These are phyloP conservation scores for Drosophila varians DNA, from an alignment of 1,140 invertebrate genomes.

Conservation along the genomic window DNA sequence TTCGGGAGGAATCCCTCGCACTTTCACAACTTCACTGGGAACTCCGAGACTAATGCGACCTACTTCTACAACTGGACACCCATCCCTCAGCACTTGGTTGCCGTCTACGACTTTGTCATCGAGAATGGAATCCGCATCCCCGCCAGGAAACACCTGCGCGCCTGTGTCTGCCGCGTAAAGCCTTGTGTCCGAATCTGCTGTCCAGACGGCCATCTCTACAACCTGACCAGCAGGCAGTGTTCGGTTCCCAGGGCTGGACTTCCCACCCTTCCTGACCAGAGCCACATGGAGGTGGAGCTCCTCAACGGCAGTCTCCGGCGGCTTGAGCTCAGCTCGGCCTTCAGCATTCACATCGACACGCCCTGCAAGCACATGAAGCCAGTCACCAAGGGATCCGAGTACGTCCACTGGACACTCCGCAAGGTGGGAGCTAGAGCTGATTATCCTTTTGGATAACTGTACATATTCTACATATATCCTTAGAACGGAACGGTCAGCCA, in stretches of 20 bases:
- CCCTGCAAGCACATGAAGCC: conserved; percentile 71
- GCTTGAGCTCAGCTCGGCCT: conserved; percentile 23
- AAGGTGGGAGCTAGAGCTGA: conserved; percentile 39
- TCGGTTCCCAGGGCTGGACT: not conserved
- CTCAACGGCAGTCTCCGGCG: conserved; percentile 33
- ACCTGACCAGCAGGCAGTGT: conserved; percentile 39
- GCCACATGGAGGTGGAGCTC: conserved; percentile 43
- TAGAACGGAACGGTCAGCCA: conserved; percentile 69
- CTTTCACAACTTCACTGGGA: too few relatives aligned
- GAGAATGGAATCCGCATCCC: conserved; percentile 65
- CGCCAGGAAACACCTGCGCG: conserved; percentile 54
- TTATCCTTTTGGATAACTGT: too few relatives aligned
- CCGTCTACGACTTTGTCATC: conserved; percentile 74
- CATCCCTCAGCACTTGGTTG: conserved; percentile 61
- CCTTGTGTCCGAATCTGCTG: conserved; percentile 77
- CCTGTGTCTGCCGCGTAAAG: conserved; percentile 64
- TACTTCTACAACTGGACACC: conserved; percentile 66
- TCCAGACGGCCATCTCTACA: conserved; percentile 48
- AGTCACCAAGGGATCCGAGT: conserved; percentile 34
- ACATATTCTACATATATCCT: too few relatives aligned
- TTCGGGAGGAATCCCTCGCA: conserved; percentile 15
- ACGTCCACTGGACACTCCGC: conserved; percentile 63
- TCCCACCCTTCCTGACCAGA: conserved; percentile 18
- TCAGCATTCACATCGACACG: conserved; percentile 54
- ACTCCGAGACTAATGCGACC: conserved; percentile 1